Evolutionary conservation across 2,113 vertebrate species (phyloP).

Genomic region (Syrmaticus mikado): DNA sequence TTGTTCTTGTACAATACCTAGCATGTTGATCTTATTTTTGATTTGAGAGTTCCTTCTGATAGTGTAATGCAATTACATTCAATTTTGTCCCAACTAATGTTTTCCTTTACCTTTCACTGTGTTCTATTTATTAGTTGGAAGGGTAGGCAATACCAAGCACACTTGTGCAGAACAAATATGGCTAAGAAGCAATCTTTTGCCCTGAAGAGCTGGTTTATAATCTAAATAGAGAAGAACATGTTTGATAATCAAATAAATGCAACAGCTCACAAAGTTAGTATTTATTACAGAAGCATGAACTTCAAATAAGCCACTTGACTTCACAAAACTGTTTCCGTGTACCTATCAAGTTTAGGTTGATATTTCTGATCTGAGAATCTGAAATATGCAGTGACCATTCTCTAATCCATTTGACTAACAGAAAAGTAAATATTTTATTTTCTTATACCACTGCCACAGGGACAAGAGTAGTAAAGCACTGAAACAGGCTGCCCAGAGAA

Average conservation of each 20-base stretch:
- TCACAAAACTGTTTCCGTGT: neutral
- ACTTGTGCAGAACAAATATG: neutral
- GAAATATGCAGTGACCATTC: neutral
- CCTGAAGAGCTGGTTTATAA: neutral
- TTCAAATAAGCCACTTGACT: slow-evolving; percentile 1
- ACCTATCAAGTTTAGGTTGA: neutral
- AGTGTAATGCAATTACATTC: neutral
- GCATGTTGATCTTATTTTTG: neutral
- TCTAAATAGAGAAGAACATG: neutral
- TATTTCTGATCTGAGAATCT: neutral
- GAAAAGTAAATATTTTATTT: slow-evolving; percentile 15
- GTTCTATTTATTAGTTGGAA: neutral
- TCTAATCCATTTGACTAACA: neutral
- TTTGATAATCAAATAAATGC: neutral
- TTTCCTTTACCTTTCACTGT: neutral
- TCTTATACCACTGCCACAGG: neutral
- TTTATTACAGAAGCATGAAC: slow-evolving; percentile 9
- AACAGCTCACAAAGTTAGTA: neutral
- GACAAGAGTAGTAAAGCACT: no score
- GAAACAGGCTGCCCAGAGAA: no score
- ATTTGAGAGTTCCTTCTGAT: neutral
- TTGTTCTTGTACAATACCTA: neutral
- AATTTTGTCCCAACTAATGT: neutral
- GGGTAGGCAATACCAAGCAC: neutral
- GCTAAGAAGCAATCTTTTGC: neutral